Base-by-base conservation (phyloP, 1,140 invertebrate species). In the Drosophila neocordata region DNA sequence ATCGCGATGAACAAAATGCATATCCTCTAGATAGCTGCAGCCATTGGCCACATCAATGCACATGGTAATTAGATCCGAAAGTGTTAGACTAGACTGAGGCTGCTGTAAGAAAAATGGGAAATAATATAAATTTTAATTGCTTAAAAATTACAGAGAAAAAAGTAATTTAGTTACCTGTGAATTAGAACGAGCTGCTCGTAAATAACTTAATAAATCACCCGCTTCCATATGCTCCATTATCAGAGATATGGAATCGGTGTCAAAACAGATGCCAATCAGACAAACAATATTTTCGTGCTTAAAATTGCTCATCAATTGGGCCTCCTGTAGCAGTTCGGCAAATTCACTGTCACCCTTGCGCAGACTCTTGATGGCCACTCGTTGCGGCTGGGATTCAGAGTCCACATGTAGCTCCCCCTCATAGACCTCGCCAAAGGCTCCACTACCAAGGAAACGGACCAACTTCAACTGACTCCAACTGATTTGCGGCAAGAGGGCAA, bases 201-300 rank as follows among this genome's bases (percentile, higher is more conserved):
- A 93, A 92, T 98, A 99, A 48, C 96, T 97, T 0, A 99, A 93
- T 24, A 99, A 92, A 92, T 99, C 98, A 0, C 98, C 98, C 1
- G 96, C 97, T 92, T 98, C 96, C 99, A 99, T 99, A 7, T 99
- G 93, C 92, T 99, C 98, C 93, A 99, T 95, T 13, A 99, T 96
- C 48, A 99, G 95, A 74, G 97, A 97, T 74, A 97, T 96, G 9
- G 97, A 95, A 87, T 99, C 97, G 57, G 96, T 96, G 90, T 99
- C 97, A 2, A 98, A 93, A 91, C 98, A 99, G 1, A 99, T 97
- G 0, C 98, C 98, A 2, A 99, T 93, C 5, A 99, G 93, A 78
- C 96, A 94, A 5, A 99, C 92, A 35, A 99, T 99, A 90, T 99
- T 97, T 38, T 98, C 96, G 90, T 99, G 98, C 80, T 97, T 96